Percentiles rank a stretch among this genome's conserved stretches.
phyloP scores from a whole-genome alignment of 2,888 invertebrate species.

The Sipunculus nudus region DNA sequence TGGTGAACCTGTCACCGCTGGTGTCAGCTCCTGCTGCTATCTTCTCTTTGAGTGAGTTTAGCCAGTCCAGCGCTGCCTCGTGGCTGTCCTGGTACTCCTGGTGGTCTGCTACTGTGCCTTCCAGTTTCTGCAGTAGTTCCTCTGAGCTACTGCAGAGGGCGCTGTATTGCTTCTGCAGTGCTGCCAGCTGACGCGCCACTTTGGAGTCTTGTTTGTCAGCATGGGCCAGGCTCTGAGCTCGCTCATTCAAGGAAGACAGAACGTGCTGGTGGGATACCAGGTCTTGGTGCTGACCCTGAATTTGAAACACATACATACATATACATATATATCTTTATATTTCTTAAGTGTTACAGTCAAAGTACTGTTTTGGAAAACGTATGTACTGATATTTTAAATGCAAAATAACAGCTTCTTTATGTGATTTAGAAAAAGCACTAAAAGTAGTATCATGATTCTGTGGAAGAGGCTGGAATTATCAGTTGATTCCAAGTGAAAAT shows the following conservation, averaged over 20 bases:
- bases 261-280: slow-evolving; percentile 86
- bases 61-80: slow-evolving; percentile 83
- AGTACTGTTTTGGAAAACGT: too few relatives aligned
- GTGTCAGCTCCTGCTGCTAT: slow-evolving; percentile 82
- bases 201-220: slow-evolving; percentile 45
- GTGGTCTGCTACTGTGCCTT: slow-evolving; percentile 86
- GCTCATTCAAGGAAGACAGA: slow-evolving; percentile 81
- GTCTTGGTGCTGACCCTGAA: slow-evolving; percentile 71
- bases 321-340: too few relatives aligned
- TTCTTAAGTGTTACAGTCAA: too few relatives aligned
- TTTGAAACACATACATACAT: neutral
- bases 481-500: too few relatives aligned
- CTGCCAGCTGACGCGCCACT: slow-evolving; percentile 54
- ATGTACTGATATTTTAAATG: too few relatives aligned
- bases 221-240: slow-evolving; percentile 75
- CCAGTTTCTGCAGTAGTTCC: slow-evolving; percentile 83
- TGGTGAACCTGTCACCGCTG: slow-evolving; percentile 83
- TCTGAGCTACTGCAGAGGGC: slow-evolving; percentile 54
- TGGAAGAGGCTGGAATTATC: too few relatives aligned
- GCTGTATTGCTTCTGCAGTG: slow-evolving; percentile 52
- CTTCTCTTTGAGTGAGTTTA: slow-evolving; percentile 89
- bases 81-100: slow-evolving; percentile 80
- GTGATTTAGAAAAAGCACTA: too few relatives aligned
- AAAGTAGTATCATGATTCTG: too few relatives aligned
- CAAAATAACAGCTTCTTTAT: too few relatives aligned